phyloP scores from a whole-genome alignment of 2,797 vertebrate species.

The Phrynocephalus vlangalii region DNA sequence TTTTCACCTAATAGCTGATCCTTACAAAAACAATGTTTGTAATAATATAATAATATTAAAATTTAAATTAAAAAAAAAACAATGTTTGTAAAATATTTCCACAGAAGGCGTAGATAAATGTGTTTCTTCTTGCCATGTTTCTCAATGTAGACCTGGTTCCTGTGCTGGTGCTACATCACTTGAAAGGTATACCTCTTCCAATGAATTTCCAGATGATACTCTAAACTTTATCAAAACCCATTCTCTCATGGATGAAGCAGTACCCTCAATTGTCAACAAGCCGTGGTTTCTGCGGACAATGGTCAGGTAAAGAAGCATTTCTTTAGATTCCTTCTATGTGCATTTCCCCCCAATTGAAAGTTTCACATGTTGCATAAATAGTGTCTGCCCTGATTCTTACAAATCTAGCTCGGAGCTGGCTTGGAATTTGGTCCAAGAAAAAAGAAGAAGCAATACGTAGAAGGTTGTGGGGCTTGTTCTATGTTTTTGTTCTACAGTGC shows the following conservation, averaged over 20 bases:
- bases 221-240: slow-evolving; percentile 99
- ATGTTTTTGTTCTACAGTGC: neutral
- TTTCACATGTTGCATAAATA: slow-evolving; percentile 51
- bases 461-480: neutral
- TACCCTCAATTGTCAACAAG: slow-evolving; percentile 91
- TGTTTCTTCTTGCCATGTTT: slow-evolving; percentile 45
- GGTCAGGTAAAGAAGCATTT: slow-evolving; percentile 88
- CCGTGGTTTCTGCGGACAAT: slow-evolving; percentile 99
- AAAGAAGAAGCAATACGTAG: neutral
- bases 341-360: neutral
- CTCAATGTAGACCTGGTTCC: slow-evolving; percentile 87
- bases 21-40: slow-evolving; percentile 55
- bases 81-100: slow-evolving; percentile 56
- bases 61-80: slow-evolving; percentile 19
- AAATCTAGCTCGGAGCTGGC: slow-evolving; percentile 53
- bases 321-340: neutral
- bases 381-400: slow-evolving; percentile 51
- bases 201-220: slow-evolving; percentile 96
- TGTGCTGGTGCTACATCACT: slow-evolving; percentile 89
- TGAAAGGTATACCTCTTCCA: slow-evolving; percentile 93
- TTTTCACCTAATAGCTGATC: slow-evolving; percentile 45
- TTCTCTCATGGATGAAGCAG: slow-evolving; percentile 97
- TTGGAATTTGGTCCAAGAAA: neutral
- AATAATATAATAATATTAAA: neutral
- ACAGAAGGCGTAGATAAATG: slow-evolving; percentile 47